Evolutionary conservation across 2,113 vertebrate species (phyloP).

Genomic region (Fregetta grallaria): DNA sequence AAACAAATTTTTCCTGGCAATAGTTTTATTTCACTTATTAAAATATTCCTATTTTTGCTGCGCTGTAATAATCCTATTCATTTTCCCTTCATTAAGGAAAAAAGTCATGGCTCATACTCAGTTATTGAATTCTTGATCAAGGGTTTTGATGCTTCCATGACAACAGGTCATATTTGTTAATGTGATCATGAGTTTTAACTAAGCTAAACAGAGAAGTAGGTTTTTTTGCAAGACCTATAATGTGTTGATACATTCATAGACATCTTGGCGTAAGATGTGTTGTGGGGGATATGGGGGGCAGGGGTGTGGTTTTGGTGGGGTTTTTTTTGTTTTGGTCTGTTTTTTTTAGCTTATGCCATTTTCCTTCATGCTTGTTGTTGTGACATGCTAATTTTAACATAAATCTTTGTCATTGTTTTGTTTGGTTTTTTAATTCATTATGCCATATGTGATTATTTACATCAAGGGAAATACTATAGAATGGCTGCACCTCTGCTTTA

Average conservation of each 20-base stretch:
- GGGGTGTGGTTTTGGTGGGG: background rate
- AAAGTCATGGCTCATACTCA: background rate
- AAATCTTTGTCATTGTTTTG: background rate
- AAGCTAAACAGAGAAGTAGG: background rate
- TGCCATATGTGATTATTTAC: background rate
- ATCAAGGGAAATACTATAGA: background rate
- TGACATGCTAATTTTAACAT: background rate
- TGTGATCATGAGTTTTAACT: background rate
- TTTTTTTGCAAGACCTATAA: background rate
- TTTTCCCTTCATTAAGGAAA: background rate
- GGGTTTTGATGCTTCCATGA: background rate
- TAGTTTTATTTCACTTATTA: slow-evolving; percentile 10
- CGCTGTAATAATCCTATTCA: background rate
- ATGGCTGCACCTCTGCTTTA: background rate
- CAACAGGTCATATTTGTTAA: background rate
- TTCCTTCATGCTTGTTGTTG: background rate
- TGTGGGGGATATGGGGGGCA: background rate
- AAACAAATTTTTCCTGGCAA: background rate
- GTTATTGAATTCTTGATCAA: background rate
- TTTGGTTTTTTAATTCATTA: background rate
- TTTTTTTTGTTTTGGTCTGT: background rate
- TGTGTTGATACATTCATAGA: background rate
- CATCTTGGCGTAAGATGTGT: background rate
- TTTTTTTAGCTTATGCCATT: background rate
- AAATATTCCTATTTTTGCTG: background rate